Evolutionary conservation across 2,797 vertebrate species (phyloP).

Genomic region (Diplodus sargus): DNA sequence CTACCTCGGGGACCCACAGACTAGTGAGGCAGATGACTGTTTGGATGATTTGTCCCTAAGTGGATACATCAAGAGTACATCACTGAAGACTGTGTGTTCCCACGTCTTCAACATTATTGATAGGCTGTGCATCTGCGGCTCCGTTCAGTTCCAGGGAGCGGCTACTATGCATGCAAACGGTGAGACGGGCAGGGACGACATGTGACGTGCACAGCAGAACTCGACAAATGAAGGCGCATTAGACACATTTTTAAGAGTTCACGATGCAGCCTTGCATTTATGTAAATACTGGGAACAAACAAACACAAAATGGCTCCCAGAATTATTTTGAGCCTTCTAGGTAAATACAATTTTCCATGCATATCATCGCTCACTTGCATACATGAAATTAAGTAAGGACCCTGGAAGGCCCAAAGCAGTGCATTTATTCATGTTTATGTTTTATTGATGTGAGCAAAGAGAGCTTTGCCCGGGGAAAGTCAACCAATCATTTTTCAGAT

Average conservation of each 20-base stretch:
- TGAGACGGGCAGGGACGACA: slow-evolving; percentile 15
- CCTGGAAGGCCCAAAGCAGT: slow-evolving; percentile 83
- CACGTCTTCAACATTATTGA: slow-evolving; percentile 69
- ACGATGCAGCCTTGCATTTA: slow-evolving; percentile 70
- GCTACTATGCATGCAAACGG: slow-evolving; percentile 64
- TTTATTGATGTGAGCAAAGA: slow-evolving; percentile 87
- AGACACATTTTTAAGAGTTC: slow-evolving; percentile 49
- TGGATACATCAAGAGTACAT: slow-evolving; percentile 77
- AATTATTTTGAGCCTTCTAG: slow-evolving; percentile 81
- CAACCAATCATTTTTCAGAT: slow-evolving; percentile 86
- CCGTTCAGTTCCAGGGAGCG: slow-evolving; percentile 62
- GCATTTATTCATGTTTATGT: slow-evolving; percentile 88
- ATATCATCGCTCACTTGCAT: slow-evolving; percentile 83
- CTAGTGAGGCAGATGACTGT: slow-evolving; percentile 78
- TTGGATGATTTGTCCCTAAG: slow-evolving; percentile 79
- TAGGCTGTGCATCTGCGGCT: slow-evolving; percentile 56
- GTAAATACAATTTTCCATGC: slow-evolving; percentile 83
- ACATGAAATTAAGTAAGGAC: slow-evolving; percentile 85
- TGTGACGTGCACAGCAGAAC: slow-evolving; percentile 17
- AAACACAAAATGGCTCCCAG: slow-evolving; percentile 79
- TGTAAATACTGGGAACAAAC: slow-evolving; percentile 76
- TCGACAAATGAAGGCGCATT: slow-evolving; percentile 52
- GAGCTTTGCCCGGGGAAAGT: slow-evolving; percentile 83
- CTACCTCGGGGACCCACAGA: slow-evolving; percentile 69
- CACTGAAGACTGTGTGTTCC: slow-evolving; percentile 54